These are phyloP conservation scores for Pseudachorutes palmiensis DNA, from an alignment of 1,140 invertebrate species.

Conservation along the genomic window DNA sequence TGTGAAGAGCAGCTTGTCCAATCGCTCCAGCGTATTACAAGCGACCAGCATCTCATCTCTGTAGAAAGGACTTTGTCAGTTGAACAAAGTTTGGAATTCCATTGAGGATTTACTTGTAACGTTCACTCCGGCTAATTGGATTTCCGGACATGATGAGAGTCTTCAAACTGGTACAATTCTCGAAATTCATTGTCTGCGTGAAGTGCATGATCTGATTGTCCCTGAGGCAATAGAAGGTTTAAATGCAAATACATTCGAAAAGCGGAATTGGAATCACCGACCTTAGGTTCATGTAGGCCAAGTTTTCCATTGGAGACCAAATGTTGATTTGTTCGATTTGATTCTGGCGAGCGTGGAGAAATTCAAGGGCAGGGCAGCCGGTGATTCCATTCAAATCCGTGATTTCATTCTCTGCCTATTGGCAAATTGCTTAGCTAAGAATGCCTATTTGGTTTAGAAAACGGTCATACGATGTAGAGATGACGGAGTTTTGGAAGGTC, in stretches of 20 bases:
- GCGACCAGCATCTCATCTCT: not conserved
- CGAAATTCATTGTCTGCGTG: constrained; percentile 2
- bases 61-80: not conserved
- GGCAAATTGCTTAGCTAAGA: not conserved
- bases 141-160: constrained; percentile 20
- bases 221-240: not conserved
- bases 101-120: constrained; percentile 18
- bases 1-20: not conserved
- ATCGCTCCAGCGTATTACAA: not conserved
- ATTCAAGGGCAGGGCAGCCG: constrained; percentile 13
- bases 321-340: constrained; percentile 6
- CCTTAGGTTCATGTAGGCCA: constrained; percentile 26
- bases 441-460: not conserved
- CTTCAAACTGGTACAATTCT: not conserved
- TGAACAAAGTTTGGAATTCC: not conserved
- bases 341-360: constrained; percentile 21
- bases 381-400: constrained; percentile 16
- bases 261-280: not conserved
- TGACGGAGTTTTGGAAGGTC: constrained; percentile 16
- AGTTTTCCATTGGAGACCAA: constrained; percentile 16
- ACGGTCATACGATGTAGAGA: constrained; percentile 18
- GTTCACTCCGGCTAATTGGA: constrained; percentile 6
- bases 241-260: not conserved
- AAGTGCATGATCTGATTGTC: not conserved
- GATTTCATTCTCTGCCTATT: constrained; percentile 18